Evolutionary conservation across 37 sponge, comb jelly and placozoan genomes (phyloP).

Genomic region (Ianthella basta): DNA sequence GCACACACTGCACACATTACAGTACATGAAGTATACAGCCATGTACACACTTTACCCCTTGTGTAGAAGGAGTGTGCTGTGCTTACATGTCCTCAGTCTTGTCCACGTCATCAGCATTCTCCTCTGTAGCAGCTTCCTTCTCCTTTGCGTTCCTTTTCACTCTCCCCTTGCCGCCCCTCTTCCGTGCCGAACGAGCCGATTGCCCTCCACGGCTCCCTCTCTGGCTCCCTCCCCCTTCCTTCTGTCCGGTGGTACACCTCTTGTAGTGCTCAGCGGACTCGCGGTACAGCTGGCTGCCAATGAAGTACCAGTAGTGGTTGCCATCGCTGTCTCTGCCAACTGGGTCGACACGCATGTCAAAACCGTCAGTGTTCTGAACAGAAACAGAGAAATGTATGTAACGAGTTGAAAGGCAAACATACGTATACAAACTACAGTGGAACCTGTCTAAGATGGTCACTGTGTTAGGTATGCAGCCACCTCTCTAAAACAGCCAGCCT

Average conservation of each 20-base stretch:
- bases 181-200: background rate
- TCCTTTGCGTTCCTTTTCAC: background rate
- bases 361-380: conserved; percentile 60
- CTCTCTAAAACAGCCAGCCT: no score
- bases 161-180: background rate
- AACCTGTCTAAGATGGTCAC: no score
- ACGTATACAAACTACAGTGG: conserved; percentile 6
- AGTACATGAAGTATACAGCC: no score
- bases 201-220: background rate
- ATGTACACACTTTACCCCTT: no score
- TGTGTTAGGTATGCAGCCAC: no score
- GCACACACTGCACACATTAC: no score
- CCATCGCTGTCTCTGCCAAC: conserved; percentile 74
- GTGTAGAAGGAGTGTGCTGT: no score
- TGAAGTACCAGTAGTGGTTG: conserved; percentile 83
- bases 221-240: conserved; percentile 11
- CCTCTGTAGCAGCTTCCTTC: background rate
- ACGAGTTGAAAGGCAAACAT: background rate
- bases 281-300: conserved; percentile 74
- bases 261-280: conserved; percentile 50
- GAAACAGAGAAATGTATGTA: background rate
- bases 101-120: conserved; percentile 1
- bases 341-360: conserved; percentile 51
- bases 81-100: conserved; percentile 13
- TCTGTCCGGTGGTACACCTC: conserved; percentile 16